Evolutionary conservation across 2,113 vertebrate genomes (phyloP).

Genomic region (Abramis brama): DNA sequence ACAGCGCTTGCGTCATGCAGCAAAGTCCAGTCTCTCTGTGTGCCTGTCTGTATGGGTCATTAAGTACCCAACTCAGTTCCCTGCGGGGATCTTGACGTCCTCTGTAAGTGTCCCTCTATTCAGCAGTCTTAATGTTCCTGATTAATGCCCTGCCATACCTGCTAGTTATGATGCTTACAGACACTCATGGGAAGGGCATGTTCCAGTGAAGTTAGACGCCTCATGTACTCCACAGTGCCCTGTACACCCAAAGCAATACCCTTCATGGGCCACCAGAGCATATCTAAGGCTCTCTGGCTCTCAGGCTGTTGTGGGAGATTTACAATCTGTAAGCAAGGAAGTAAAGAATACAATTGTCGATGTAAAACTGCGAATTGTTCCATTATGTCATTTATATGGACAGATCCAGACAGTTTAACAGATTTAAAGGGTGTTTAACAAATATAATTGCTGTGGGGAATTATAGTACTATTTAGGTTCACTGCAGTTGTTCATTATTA

Average conservation of each 20-base stretch:
- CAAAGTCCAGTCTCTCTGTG: conserved; percentile 7
- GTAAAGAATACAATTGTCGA: neutral
- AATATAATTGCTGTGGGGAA: conserved; percentile 15
- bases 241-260: neutral
- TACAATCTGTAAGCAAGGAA: neutral
- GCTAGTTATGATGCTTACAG: conserved; percentile 37
- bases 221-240: neutral
- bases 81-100: conserved; percentile 33
- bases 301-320: neutral
- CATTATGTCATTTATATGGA: conserved; percentile 8
- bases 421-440: neutral
- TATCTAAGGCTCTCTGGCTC: neutral
- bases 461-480: conserved; percentile 20
- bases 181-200: conserved; percentile 5
- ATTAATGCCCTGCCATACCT: conserved; percentile 46
- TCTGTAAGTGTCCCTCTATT: conserved; percentile 32
- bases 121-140: conserved; percentile 33
- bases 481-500: conserved; percentile 1
- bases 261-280: neutral
- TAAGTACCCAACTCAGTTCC: conserved; percentile 21
- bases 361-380: conserved; percentile 2
- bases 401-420: conserved; percentile 18
- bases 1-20: conserved; percentile 8
- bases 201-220: neutral
- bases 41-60: conserved; percentile 35